Base-by-base conservation (phyloP, 2,888 invertebrate genomes). In the Epistrophella euchroma region DNA sequence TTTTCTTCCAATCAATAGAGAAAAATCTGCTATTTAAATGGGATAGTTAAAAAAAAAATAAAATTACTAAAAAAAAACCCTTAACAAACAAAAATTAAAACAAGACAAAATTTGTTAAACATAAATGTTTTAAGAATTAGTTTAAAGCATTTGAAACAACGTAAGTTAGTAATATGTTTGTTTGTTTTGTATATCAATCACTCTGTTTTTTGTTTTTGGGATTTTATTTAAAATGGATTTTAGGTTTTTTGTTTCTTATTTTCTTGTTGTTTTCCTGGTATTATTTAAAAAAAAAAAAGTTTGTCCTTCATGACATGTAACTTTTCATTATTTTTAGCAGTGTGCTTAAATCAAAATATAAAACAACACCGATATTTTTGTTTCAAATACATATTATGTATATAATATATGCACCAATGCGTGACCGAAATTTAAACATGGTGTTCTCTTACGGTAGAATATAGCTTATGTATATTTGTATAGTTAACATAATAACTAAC, bases 101-200 rank as follows among this genome's bases (percentile, higher is more conserved):
- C 40, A 47, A 72, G 60, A 62, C 28, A 56, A 56, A 71, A 56
- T 56, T 70, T 50, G 72, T 43, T 22, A 70, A 70, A 56, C 43
- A 62, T 50, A 71, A 60, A 58, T 40, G 15, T 56, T 52, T 58
- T 50, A 17, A 75, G 71, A 76, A 68, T 66, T 56, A 74, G 64
- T 78, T 72, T 35, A 78, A 86, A 78, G 86, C 82, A 82, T 82
- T 86, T 86, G 77, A 86, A 86, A 86, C 86, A 86, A 86, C 86
- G 86, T 86, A 86, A 86, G 86, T 78, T 86, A 82, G 77, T 72
- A 76, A 81, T 85, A 72, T 76, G 43, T 50, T 70, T 17, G 47
- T 62, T 68, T 32, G 28, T 32, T 75, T 32, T 78, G 43, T 75
- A 43, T 64, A 66, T 64, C 45, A 45, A 64, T 47, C 6, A 45